These are phyloP conservation scores for Rynchops niger DNA, from an alignment of 2,113 vertebrate species.

Conservation along the genomic window DNA sequence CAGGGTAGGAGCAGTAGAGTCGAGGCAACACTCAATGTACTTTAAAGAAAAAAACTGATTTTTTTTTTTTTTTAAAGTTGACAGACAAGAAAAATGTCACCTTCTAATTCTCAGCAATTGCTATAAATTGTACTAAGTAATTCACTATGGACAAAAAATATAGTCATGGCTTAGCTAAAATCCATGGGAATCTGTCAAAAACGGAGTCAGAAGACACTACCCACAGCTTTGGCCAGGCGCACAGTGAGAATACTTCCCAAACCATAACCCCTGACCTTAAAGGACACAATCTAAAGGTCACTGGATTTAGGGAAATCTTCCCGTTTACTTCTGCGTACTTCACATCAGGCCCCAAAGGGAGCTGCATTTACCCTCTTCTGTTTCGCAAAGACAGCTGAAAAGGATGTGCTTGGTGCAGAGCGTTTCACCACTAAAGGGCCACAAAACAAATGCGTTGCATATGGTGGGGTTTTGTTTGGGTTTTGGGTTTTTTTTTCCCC, in stretches of 20 bases:
- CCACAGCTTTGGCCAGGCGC: rapidly evolving
- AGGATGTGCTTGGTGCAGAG: not conserved
- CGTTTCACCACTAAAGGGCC: not conserved
- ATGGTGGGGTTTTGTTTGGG: not conserved
- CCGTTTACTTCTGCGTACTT: not conserved
- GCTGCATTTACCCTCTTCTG: not conserved
- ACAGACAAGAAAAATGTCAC: not conserved
- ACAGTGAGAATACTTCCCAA: not conserved
- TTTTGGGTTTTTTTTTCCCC: not conserved
- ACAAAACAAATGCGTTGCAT: rapidly evolving
- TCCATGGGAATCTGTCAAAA: not conserved
- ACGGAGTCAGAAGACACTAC: not conserved
- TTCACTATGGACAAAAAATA: not conserved
- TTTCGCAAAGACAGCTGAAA: not conserved
- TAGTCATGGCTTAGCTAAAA: not conserved
- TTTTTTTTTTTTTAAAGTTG: not conserved
- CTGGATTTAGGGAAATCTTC: not conserved
- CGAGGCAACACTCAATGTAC: not conserved
- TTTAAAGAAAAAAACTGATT: not conserved
- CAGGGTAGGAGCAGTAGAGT: not conserved
- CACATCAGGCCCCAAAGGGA: not conserved
- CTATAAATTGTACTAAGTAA: not conserved
- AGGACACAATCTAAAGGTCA: not conserved
- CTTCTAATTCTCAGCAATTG: not conserved
- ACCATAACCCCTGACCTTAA: not conserved